Percentiles rank a stretch among this genome's conserved stretches.
These are phyloP conservation scores for Triplophysa dalaica DNA, from an alignment of 2,113 vertebrate genomes.

Conservation along the genomic window DNA sequence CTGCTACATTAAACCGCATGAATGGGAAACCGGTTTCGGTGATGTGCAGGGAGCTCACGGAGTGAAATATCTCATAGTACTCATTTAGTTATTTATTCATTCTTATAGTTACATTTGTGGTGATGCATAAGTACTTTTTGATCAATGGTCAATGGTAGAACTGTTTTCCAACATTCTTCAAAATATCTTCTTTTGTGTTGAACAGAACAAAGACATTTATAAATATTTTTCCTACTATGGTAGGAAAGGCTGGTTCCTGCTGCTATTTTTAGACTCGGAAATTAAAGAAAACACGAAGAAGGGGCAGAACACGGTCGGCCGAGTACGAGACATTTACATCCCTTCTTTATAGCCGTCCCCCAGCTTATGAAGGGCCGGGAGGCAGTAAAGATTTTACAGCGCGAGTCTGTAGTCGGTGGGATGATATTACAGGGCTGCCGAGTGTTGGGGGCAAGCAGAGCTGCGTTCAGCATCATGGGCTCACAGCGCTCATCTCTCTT, in stretches of 20 bases:
- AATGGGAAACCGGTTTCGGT: background rate
- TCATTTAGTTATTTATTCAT: background rate
- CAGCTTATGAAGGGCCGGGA: constrained; percentile 54
- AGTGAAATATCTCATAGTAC: constrained; percentile 7
- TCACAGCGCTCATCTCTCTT: constrained; percentile 51
- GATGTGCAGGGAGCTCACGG: background rate
- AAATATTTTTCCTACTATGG: too few relatives aligned
- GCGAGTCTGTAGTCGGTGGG: constrained; percentile 39
- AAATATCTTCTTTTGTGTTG: too few relatives aligned
- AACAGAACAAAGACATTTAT: too few relatives aligned
- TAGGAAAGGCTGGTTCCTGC: background rate
- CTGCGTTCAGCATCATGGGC: constrained; percentile 29
- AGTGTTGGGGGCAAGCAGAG: constrained; percentile 47
- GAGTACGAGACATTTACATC: constrained; percentile 60
- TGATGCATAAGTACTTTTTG: too few relatives aligned
- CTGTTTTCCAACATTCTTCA: too few relatives aligned
- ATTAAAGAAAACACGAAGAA: constrained; percentile 59
- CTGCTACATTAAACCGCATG: constrained; percentile 14
- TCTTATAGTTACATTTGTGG: too few relatives aligned
- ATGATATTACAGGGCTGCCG: constrained; percentile 45
- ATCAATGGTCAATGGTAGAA: too few relatives aligned
- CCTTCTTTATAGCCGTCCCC: constrained; percentile 61
- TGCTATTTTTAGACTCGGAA: constrained; percentile 65
- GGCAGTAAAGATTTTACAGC: constrained; percentile 56
- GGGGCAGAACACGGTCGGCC: constrained; percentile 16